phyloP scores from a whole-genome alignment of 2,888 invertebrate genomes.

The Agrotis exclamationis region DNA sequence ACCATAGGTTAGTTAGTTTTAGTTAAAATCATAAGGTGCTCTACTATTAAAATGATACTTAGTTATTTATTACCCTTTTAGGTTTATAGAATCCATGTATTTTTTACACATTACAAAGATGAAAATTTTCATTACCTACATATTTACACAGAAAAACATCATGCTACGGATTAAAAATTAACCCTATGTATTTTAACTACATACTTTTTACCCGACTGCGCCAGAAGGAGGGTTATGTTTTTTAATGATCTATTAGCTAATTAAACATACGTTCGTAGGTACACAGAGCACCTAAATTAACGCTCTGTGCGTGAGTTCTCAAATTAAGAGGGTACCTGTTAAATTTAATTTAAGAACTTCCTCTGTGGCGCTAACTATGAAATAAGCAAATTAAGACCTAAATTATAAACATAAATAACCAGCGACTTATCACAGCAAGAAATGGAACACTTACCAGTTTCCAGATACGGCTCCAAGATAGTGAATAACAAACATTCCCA shows the following conservation, averaged over 20 bases:
- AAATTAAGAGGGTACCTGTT: slow-evolving; percentile 41
- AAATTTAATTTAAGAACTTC: slow-evolving; percentile 35
- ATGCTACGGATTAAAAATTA: not conserved
- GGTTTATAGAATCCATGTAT: too few species aligned
- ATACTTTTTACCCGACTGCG: too few species aligned
- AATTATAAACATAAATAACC: slow-evolving; percentile 44
- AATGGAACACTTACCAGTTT: slow-evolving; percentile 63
- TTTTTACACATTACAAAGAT: not conserved
- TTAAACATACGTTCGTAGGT: slow-evolving; percentile 1
- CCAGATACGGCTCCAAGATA: slow-evolving; percentile 53
- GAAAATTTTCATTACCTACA: not conserved
- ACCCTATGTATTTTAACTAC: too few species aligned
- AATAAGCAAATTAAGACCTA: slow-evolving; percentile 11
- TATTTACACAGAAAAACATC: not conserved
- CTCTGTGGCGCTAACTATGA: slow-evolving; percentile 6
- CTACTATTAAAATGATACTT: not conserved
- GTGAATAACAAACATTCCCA: slow-evolving; percentile 52
- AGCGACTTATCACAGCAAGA: slow-evolving; percentile 55
- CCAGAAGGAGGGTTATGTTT: too few species aligned
- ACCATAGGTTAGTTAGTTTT: not conserved
- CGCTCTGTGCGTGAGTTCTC: slow-evolving; percentile 23
- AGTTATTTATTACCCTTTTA: too few species aligned
- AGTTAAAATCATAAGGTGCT: too few species aligned
- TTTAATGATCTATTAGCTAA: slow-evolving; percentile 9
- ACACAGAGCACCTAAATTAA: slow-evolving; percentile 39